A percentile compares a stretch with the other conserved stretches of the same genome.
phyloP scores from a whole-genome alignment of 1,140 invertebrate genomes.

The Elysia chlorotica region DNA sequence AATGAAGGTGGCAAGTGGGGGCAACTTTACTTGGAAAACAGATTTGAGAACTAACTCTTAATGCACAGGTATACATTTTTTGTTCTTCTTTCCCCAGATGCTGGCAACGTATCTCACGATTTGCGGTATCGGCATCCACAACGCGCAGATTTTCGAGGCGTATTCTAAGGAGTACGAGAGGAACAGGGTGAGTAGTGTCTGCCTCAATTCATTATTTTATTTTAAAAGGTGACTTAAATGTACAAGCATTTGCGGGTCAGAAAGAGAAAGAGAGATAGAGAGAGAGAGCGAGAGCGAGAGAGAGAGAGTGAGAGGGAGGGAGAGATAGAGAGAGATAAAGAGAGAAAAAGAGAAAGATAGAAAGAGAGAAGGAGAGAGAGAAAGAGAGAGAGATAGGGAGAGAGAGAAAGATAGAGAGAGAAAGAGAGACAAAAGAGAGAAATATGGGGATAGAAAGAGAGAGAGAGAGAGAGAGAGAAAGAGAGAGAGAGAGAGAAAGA shows the following conservation, averaged over 20 bases:
- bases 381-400: not conserved
- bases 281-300: not conserved
- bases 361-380: constrained; percentile 6
- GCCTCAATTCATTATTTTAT: not conserved
- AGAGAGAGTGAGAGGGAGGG: not conserved
- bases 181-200: constrained; percentile 74
- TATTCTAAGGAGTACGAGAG: constrained; percentile 90
- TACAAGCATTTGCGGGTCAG: not conserved
- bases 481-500: not conserved
- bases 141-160: constrained; percentile 93
- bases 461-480: constrained; percentile 7
- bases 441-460: constrained; percentile 3
- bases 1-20: no score
- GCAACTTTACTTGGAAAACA: no score
- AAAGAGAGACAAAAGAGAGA: constrained; percentile 9
- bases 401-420: constrained; percentile 11
- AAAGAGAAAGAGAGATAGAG: not conserved
- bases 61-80: no score
- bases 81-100: constrained; percentile 64
- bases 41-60: no score
- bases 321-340: not conserved
- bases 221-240: not conserved
- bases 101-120: constrained; percentile 93
- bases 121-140: constrained; percentile 95
- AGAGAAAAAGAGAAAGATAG: not conserved